Conservation (phyloP, 2,113 vertebrate species). For the Melospiza georgiana region DNA sequence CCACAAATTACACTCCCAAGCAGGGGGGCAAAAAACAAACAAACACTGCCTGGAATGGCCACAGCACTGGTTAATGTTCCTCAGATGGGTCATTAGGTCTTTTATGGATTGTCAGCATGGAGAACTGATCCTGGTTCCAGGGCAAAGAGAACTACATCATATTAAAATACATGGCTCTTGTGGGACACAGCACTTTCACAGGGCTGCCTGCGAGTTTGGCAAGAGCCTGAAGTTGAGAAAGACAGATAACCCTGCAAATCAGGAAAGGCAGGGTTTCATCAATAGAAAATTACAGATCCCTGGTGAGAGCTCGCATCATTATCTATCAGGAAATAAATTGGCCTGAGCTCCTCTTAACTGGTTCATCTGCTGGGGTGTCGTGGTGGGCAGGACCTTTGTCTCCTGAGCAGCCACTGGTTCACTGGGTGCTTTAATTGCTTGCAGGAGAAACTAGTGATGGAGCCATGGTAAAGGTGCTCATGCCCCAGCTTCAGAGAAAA, state of each 20-base stretch:
- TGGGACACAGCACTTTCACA: constrained; percentile 23
- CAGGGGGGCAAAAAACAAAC: not conserved
- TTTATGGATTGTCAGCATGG: constrained; percentile 46
- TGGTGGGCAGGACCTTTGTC: constrained; percentile 38
- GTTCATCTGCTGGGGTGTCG: not conserved
- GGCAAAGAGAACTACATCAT: constrained; percentile 46
- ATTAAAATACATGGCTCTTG: constrained; percentile 61
- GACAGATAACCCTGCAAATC: constrained; percentile 59
- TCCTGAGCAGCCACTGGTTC: not conserved
- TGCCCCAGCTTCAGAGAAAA: not conserved
- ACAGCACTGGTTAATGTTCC: not conserved
- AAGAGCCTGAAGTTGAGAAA: constrained; percentile 35
- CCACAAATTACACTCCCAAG: not conserved
- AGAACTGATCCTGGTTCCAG: constrained; percentile 37
- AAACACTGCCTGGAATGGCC: constrained; percentile 5
- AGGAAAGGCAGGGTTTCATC: constrained; percentile 70
- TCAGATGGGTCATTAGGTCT: constrained; percentile 60
- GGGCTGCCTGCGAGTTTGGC: constrained; percentile 56
- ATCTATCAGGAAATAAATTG: constrained; percentile 69
- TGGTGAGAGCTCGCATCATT: constrained; percentile 57
- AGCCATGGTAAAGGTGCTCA: not conserved
- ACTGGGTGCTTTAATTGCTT: constrained; percentile 42
- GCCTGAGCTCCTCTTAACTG: constrained; percentile 34
- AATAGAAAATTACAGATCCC: constrained; percentile 69
- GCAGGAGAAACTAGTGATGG: not conserved